A percentile compares a stretch with the other conserved stretches of the same genome.
Conservation (phyloP, 2,888 invertebrate species). For the Tribolium freemani region DNA sequence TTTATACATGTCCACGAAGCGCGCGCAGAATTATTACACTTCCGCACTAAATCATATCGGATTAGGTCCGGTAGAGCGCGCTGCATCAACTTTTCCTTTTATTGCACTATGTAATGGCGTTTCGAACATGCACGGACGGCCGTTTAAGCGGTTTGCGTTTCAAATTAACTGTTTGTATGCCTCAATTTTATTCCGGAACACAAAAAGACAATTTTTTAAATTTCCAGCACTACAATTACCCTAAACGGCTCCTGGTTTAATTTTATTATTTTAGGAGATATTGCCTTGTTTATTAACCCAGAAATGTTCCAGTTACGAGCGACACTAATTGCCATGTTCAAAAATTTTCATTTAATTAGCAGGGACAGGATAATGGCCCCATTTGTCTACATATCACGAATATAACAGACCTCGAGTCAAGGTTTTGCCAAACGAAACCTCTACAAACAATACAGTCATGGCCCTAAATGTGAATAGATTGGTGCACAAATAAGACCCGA, state of each 20-base stretch:
- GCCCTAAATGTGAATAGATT: no score
- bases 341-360: constrained; percentile 20
- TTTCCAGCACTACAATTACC: neutral
- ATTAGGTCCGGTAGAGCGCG: constrained; percentile 50
- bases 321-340: constrained; percentile 16
- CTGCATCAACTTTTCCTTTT: constrained; percentile 43
- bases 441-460: neutral
- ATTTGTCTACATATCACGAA: constrained; percentile 1
- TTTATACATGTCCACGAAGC: constrained; percentile 58
- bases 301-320: constrained; percentile 2
- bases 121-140: constrained; percentile 40
- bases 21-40: constrained; percentile 51
- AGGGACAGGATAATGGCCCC: neutral
- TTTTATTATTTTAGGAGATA: constrained; percentile 16
- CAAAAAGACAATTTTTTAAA: neutral
- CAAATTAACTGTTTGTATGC: constrained; percentile 48
- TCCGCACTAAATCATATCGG: constrained; percentile 57
- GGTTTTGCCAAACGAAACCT: neutral
- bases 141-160: constrained; percentile 45
- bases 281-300: constrained; percentile 10
- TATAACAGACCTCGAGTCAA: neutral
- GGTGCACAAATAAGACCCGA: no score
- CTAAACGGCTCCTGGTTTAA: constrained; percentile 2
- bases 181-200: neutral
- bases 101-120: constrained; percentile 43